A percentile compares a stretch with the other conserved stretches of the same genome.
Conservation (phyloP, 2,888 invertebrate species). For the Cylindroiulus punctatus region DNA sequence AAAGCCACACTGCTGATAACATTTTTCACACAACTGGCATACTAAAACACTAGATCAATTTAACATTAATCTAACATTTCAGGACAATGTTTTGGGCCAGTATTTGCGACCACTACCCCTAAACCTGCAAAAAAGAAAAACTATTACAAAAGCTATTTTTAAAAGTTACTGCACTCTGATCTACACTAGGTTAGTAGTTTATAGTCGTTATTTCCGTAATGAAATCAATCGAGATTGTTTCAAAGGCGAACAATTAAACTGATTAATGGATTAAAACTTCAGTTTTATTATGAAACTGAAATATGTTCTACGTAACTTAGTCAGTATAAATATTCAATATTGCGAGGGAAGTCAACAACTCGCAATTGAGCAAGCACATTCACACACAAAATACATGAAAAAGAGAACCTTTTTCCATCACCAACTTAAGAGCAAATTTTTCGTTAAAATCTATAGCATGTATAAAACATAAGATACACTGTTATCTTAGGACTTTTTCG, state of each 20-base stretch:
- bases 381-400: background rate
- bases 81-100: slow-evolving; percentile 52
- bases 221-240: background rate
- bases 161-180: background rate
- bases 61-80: background rate
- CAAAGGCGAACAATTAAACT: background rate
- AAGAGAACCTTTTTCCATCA: background rate
- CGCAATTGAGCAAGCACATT: background rate
- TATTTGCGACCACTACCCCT: slow-evolving; percentile 57
- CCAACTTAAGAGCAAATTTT: background rate
- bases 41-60: background rate
- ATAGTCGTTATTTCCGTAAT: background rate
- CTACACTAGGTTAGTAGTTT: background rate
- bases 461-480: background rate
- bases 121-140: slow-evolving; percentile 56
- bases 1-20: background rate
- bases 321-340: background rate
- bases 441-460: slow-evolving; percentile 4
- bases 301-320: background rate
- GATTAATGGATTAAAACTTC: background rate
- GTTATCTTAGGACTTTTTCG: slow-evolving; percentile 39
- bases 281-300: background rate
- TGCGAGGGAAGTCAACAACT: background rate
- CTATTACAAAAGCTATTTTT: background rate
- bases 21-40: slow-evolving; percentile 23